phyloP scores from a whole-genome alignment of 2,888 invertebrate genomes.

The Hemistola chrysoprasaria region DNA sequence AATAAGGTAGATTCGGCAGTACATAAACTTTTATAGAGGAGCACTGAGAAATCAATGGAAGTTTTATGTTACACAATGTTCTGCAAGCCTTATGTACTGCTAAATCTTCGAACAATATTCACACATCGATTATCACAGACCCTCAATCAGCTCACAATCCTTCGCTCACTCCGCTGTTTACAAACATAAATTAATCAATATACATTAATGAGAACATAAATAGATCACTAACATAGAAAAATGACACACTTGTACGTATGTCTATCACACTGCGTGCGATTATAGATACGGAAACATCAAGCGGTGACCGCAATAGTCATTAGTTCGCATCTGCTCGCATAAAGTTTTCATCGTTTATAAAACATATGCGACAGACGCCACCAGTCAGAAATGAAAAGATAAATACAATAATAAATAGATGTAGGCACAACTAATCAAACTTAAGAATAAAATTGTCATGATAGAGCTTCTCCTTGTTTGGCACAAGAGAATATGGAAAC shows the following conservation, averaged over 20 bases:
- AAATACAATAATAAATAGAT: conserved; percentile 69
- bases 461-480: conserved; percentile 60
- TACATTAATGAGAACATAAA: conserved; percentile 30
- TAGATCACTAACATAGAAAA: conserved; percentile 28
- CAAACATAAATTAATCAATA: conserved; percentile 41
- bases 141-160: conserved; percentile 45
- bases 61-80: conserved; percentile 17
- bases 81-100: conserved; percentile 33
- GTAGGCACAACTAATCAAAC: conserved; percentile 41
- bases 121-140: conserved; percentile 63
- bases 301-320: conserved; percentile 11
- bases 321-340: conserved; percentile 18
- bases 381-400: conserved; percentile 37
- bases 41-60: conserved; percentile 9
- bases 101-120: conserved; percentile 36
- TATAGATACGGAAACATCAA: neutral
- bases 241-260: conserved; percentile 18
- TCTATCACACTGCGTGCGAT: conserved; percentile 10
- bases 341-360: conserved; percentile 26
- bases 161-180: conserved; percentile 37
- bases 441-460: conserved; percentile 62
- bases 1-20: conserved; percentile 43
- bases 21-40: conserved; percentile 24
- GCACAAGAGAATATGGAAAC: conserved; percentile 63
- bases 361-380: conserved; percentile 26